Evolutionary conservation across 2,888 invertebrate species (phyloP), one percentile per base, ranked within the genome.

Genomic region (Drosophila gaucha): DNA sequence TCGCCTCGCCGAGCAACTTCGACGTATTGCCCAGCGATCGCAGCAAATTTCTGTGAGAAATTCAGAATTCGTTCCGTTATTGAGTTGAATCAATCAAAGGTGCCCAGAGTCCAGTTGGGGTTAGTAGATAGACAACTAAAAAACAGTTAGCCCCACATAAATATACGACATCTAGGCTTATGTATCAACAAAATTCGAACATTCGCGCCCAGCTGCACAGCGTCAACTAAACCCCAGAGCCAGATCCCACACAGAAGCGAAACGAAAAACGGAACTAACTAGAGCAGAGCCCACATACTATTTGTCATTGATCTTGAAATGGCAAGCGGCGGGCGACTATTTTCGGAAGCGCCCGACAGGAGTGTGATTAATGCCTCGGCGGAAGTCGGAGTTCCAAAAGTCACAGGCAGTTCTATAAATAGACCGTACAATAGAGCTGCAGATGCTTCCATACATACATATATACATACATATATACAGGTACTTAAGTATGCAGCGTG

Each of bases 21-120:
- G 92, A 92, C 3, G 92, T 91, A 36, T 78, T 86, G 30, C 92
- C 92, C 69, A 92, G 68, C 1, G 91, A 90, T 57, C 92, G 92
- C 12, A 92, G 65, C 0, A 92, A 73, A 38, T 91, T 89, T 49
- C 92, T 92, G 33, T 12, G 35, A 26, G n/a, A 51, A 22, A 51
- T 49, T 52, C 26, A 56, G 20, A 56, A 55, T 12, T 36, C 18
- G 35, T 41, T 28, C 1, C 35, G 20, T 36, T 66, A 59, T 12
- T 46, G 16, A 26, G 4, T 31, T 6, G 16, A 1, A 16, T 12
- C 4, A 10, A 1, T 30, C 31, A 18, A 5, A 5, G 8, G 5
- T 2, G 24, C 51, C 51, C 30, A 30, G 18, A 30, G 22, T 33
- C 22, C 36, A 44, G 14, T 43, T 18, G 14, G 18, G 47, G 24